phyloP scores from a whole-genome alignment of 2,888 invertebrate genomes.

The Callyntrura guangdongensis region DNA sequence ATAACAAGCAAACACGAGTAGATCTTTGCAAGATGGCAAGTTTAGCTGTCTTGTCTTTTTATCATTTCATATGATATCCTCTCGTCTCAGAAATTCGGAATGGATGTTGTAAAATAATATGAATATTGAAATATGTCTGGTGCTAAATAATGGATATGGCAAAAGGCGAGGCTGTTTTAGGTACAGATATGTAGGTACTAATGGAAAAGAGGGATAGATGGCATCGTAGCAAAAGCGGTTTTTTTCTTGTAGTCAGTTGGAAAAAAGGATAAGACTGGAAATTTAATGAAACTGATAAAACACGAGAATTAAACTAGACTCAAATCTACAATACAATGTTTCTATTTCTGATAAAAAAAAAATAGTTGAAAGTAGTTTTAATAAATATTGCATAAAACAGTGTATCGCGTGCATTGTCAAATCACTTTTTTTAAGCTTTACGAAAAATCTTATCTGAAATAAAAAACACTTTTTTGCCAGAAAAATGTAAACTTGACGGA shows the following conservation, averaged over 20 bases:
- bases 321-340: no score
- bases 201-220: not conserved
- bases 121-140: not conserved
- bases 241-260: not conserved
- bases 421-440: no score
- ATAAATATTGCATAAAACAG: no score
- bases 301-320: no score
- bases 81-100: not conserved
- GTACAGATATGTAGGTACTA: not conserved
- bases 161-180: not conserved
- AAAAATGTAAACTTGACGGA: no score
- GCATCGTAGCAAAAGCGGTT: not conserved
- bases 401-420: no score
- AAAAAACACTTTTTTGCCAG: no score
- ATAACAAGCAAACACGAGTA: not conserved
- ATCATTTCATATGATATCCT: not conserved
- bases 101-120: not conserved
- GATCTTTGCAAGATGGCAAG: slow-evolving; percentile 5
- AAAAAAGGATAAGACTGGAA: slow-evolving; percentile 29
- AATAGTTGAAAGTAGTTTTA: not conserved
- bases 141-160: no score
- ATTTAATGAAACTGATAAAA: slow-evolving; percentile 19
- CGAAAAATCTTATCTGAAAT: no score
- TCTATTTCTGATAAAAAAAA: not conserved
- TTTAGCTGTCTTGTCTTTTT: not conserved